A percentile compares a stretch with the other conserved stretches of the same genome.
Conservation (phyloP, 2,888 invertebrate species). For the Nomada flava region DNA sequence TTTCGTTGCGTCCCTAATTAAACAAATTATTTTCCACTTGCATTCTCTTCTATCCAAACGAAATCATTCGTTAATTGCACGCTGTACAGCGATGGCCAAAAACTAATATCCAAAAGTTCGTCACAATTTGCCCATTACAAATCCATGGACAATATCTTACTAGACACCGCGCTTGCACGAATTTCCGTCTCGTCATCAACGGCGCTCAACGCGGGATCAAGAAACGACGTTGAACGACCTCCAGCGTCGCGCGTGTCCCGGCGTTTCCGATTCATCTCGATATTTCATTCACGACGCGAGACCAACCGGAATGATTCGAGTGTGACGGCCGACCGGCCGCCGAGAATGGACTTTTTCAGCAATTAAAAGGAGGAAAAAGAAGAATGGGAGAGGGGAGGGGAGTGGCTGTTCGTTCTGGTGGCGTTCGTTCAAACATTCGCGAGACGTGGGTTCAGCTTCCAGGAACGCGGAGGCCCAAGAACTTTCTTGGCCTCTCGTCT, state of each 20-base stretch:
- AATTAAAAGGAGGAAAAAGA: constrained; percentile 37
- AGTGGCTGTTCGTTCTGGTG: constrained; percentile 5
- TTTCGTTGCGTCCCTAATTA: too few relatives aligned
- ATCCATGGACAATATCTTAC: too few relatives aligned
- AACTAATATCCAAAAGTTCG: too few relatives aligned
- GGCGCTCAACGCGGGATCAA: not conserved
- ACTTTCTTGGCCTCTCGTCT: constrained; percentile 45
- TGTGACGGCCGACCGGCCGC: constrained; percentile 33
- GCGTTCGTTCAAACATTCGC: constrained; percentile 39
- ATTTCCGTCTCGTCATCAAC: too few relatives aligned
- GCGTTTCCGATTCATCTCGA: constrained; percentile 44
- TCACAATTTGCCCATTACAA: too few relatives aligned
- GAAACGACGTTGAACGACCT: not conserved
- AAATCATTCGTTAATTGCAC: too few relatives aligned
- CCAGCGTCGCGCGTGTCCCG: constrained; percentile 19
- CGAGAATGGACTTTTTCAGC: constrained; percentile 48
- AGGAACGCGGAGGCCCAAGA: constrained; percentile 55
- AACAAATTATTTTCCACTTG: too few relatives aligned
- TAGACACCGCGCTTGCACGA: too few relatives aligned
- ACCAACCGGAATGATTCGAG: constrained; percentile 33
- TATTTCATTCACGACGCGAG: constrained; percentile 47
- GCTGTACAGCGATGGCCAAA: too few relatives aligned
- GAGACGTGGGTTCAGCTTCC: constrained; percentile 59
- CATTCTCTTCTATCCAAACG: too few relatives aligned
- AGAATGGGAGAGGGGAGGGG: not conserved